These are phyloP conservation scores for Anadara kagoshimensis DNA, from an alignment of 1,140 invertebrate species.

Conservation along the genomic window DNA sequence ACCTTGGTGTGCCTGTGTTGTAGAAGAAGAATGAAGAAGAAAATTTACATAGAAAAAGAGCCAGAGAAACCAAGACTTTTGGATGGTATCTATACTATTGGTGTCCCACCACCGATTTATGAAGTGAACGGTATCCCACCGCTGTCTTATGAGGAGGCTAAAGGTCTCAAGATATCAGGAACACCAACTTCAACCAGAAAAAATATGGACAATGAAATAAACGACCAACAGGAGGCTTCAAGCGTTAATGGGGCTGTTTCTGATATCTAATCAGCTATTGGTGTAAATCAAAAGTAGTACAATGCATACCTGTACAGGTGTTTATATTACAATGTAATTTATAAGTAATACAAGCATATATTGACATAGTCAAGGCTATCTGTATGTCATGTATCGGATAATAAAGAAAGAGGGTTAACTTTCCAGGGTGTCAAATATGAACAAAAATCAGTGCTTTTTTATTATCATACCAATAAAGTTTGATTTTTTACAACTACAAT, in stretches of 20 bases:
- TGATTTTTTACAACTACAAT: no score
- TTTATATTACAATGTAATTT: no score
- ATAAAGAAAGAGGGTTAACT: no score
- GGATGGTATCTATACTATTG: slow-evolving; percentile 42
- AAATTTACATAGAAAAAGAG: slow-evolving; percentile 34
- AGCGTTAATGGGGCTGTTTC: slow-evolving; percentile 28
- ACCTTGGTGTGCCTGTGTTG: slow-evolving; percentile 30
- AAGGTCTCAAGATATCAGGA: slow-evolving; percentile 42
- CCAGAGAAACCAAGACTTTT: slow-evolving; percentile 42
- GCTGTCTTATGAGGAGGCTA: slow-evolving; percentile 48
- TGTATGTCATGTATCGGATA: no score
- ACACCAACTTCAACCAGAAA: slow-evolving; percentile 30
- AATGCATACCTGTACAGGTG: no score
- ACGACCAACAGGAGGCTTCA: slow-evolving; percentile 11
- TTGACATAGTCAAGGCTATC: no score
- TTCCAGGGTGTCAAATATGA: no score
- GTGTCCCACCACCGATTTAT: slow-evolving; percentile 41
- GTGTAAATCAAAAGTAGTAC: not conserved
- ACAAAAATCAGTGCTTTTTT: no score
- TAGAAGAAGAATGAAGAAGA: slow-evolving; percentile 34
- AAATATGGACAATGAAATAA: slow-evolving; percentile 25
- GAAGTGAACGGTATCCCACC: slow-evolving; percentile 46
- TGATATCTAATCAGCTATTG: slow-evolving; percentile 21
- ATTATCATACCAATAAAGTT: no score
- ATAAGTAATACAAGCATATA: no score